These are phyloP conservation scores for Enteromius radiatus DNA, from an alignment of 2,797 vertebrate genomes.

Conservation along the genomic window DNA sequence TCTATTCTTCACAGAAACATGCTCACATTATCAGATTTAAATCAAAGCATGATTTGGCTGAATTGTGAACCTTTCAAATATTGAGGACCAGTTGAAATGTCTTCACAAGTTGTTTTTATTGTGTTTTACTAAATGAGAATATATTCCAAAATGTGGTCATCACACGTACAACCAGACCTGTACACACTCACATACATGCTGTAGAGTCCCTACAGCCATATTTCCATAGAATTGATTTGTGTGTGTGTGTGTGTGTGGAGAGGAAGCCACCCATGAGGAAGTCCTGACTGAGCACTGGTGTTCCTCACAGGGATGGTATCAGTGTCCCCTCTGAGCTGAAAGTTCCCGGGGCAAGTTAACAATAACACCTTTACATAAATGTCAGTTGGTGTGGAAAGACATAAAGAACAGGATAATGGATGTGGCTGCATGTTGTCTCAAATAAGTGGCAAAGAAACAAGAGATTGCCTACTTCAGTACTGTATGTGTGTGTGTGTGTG, in stretches of 20 bases:
- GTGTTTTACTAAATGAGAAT: background rate
- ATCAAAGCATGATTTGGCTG: background rate
- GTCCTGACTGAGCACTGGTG: slow-evolving; percentile 22
- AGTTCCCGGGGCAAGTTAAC: slow-evolving; percentile 66
- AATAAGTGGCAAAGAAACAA: slow-evolving; percentile 43
- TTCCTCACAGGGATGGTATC: slow-evolving; percentile 37
- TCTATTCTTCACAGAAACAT: background rate
- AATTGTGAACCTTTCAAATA: background rate
- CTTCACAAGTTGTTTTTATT: background rate
- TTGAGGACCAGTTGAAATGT: background rate
- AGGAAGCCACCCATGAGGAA: slow-evolving; percentile 36
- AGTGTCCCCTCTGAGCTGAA: slow-evolving; percentile 47
- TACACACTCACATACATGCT: background rate
- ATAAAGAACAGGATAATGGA: slow-evolving; percentile 70
- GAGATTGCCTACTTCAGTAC: background rate
- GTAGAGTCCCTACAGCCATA: background rate
- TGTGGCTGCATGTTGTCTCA: slow-evolving; percentile 10
- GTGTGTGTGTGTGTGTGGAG: background rate
- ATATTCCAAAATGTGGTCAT: background rate
- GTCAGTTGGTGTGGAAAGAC: slow-evolving; percentile 69
- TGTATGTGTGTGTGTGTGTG: slow-evolving; percentile 23
- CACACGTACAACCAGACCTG: background rate
- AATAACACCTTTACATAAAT: slow-evolving; percentile 74
- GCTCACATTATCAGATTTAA: background rate
- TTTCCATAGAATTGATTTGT: background rate